phyloP scores from a whole-genome alignment of 2,113 vertebrate species.

The Lepus timidus region DNA sequence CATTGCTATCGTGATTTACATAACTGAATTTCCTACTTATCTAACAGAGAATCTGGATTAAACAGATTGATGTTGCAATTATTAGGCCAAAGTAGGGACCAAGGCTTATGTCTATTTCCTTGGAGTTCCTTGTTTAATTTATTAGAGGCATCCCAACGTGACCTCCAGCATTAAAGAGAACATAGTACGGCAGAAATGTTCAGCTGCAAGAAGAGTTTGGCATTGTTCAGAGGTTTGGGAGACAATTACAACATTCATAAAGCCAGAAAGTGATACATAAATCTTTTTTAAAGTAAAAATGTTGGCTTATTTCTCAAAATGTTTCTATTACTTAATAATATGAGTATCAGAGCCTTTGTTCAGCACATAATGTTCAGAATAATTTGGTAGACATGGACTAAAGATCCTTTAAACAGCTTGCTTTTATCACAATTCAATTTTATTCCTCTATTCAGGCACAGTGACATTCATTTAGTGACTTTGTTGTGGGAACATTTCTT shows the following conservation, averaged over 20 bases:
- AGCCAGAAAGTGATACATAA: constrained; percentile 73
- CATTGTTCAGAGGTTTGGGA: constrained; percentile 71
- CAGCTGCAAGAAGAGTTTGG: constrained; percentile 67
- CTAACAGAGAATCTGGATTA: neutral
- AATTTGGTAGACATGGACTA: constrained; percentile 81
- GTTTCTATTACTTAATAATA: constrained; percentile 78
- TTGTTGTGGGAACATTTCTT: constrained; percentile 81
- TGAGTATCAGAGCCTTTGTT: constrained; percentile 79
- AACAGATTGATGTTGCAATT: neutral
- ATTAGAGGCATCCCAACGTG: neutral
- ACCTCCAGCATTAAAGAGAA: constrained; percentile 43
- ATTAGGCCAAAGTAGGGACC: neutral
- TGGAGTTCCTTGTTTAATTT: constrained; percentile 52
- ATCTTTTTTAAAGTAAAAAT: constrained; percentile 77
- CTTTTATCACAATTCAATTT: constrained; percentile 84
- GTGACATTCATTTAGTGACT: constrained; percentile 79
- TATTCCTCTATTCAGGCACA: constrained; percentile 78
- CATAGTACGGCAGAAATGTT: constrained; percentile 40
- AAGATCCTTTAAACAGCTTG: constrained; percentile 79
- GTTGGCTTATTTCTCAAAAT: constrained; percentile 80
- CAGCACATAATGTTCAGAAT: constrained; percentile 76
- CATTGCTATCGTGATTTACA: neutral
- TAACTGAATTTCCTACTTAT: neutral
- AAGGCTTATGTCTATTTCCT: constrained; percentile 25
- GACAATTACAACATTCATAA: constrained; percentile 71